Evolutionary conservation across 2,888 invertebrate species (phyloP), one percentile per base, ranked within the genome.

Genomic region (Aromia moschata): DNA sequence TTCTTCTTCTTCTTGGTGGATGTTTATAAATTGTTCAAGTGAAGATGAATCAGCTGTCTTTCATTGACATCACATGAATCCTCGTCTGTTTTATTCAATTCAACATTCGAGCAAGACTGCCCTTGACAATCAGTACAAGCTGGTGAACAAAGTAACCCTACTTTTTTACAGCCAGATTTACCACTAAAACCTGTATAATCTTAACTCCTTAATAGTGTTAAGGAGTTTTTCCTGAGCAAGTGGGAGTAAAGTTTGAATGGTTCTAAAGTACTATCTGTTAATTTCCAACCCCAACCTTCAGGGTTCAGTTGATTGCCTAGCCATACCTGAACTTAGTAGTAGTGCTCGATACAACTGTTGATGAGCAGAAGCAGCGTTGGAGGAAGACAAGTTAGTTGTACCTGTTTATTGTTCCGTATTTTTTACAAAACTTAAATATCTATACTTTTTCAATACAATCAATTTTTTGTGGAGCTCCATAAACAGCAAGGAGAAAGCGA

Each of bases 351-450:
- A n/a, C n/a, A n/a, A 38, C 7, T 36, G 18, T 51, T 51, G 49
- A 18, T 36, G 4, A 45, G 36, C 44, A 45, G 54, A 16, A 33
- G 37, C 40, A 18, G 2, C 15, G 54, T 45, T 45, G 67, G 60
- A 72, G 67, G 64, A 56, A 58, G 52, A 63, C 4, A 9, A 5
- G 4, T 25, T n/a, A n/a, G n/a, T n/a, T n/a, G n/a, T n/a, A n/a
- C n/a, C n/a, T n/a, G n/a, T n/a, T n/a, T n/a, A n/a, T n/a, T n/a
- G n/a, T n/a, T n/a, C n/a, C n/a, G n/a, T n/a, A n/a, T n/a, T n/a
- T n/a, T n/a, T n/a, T n/a, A n/a, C n/a, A n/a, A n/a, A n/a, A n/a
- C n/a, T n/a, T n/a, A n/a, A n/a, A n/a, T n/a, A n/a, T n/a, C n/a
- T n/a, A n/a, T n/a, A n/a, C n/a, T n/a, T n/a, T n/a, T n/a, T n/a